Base-by-base conservation (phyloP, 2,888 invertebrate species). In the Laspeyria flexula region DNA sequence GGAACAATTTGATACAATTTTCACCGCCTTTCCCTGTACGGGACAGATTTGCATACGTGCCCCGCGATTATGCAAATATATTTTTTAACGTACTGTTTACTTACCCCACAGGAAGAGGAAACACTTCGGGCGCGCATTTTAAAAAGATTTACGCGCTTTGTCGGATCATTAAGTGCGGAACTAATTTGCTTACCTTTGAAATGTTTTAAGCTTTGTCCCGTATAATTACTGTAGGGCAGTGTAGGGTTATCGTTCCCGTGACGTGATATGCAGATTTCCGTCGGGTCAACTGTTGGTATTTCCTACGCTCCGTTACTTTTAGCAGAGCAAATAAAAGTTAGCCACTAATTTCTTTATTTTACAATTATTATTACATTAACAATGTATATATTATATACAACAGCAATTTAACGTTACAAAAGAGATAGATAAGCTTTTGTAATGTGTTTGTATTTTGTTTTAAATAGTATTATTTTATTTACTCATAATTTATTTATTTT, bases 131-230 rank as follows among this genome's bases (percentile, higher is more conserved):
- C 67, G 82, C 78, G 83, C 86, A 84, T 90, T 90, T 88, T 88
- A 90, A 92, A 91, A 91, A 91, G 92, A 92, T 92, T 92, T 92
- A 91, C 90, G 85, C 90, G 83, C 90, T 88, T 91, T 90, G 91
- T 89, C 90, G 91, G 91, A 88, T 90, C 91, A 92, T 91, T 92
- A 92, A 90, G 86, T 90, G 83, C 83, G 88, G 89, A 90, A 90
- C 90, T 92, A 92, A 92, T 92, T 92, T 91, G 91, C 90, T 90
- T 90, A 91, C 91, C 90, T 92, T 90, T 90, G 89, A 88, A 91
- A 92, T 88, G 91, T 90, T 91, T 86, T 86, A 86, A 83, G 84
- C 88, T 86, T 83, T 86, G 86, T 87, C 84, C 83, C 85, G 82
- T 76, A 83, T 88, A 89, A 91, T 92, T 89, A 86, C 84, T 77